phyloP scores from a whole-genome alignment of 2,113 vertebrate genomes.

The Nyctereutes procyonoides region DNA sequence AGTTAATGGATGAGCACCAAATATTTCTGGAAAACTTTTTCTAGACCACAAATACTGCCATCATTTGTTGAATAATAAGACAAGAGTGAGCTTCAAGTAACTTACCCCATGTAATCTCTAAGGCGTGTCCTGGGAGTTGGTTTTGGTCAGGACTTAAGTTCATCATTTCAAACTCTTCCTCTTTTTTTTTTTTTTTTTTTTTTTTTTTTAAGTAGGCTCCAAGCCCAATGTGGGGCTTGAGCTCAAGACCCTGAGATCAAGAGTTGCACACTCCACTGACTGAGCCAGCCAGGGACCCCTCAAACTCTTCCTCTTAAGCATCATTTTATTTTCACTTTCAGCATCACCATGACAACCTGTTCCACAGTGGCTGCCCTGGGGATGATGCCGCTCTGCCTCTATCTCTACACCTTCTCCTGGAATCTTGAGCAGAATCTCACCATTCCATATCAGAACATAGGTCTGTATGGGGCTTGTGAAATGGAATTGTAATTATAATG shows the following conservation, averaged over 20 bases:
- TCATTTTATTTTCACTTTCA: conserved; percentile 65
- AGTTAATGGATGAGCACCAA: neutral
- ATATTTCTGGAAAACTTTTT: neutral
- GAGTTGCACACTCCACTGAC: neutral
- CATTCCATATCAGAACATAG: conserved; percentile 82
- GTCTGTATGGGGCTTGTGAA: conserved; percentile 63
- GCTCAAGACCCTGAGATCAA: neutral
- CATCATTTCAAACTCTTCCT: neutral
- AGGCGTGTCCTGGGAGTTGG: neutral
- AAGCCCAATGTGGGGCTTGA: neutral
- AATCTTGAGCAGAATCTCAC: conserved; percentile 64
- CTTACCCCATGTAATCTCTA: neutral
- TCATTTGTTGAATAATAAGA: neutral
- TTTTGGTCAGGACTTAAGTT: neutral
- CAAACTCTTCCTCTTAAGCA: neutral
- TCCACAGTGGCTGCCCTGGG: conserved; percentile 81
- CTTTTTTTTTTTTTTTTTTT: neutral
- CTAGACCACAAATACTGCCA: neutral
- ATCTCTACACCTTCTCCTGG: conserved; percentile 78
- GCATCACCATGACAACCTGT: conserved; percentile 82
- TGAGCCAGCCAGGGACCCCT: neutral
- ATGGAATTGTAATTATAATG: neutral
- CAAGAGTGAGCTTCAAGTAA: neutral
- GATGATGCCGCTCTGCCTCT: conserved; percentile 83
- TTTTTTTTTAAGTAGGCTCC: neutral